Evolutionary conservation across 2,888 invertebrate species (phyloP).

Genomic region (Sicus ferrugineus): DNA sequence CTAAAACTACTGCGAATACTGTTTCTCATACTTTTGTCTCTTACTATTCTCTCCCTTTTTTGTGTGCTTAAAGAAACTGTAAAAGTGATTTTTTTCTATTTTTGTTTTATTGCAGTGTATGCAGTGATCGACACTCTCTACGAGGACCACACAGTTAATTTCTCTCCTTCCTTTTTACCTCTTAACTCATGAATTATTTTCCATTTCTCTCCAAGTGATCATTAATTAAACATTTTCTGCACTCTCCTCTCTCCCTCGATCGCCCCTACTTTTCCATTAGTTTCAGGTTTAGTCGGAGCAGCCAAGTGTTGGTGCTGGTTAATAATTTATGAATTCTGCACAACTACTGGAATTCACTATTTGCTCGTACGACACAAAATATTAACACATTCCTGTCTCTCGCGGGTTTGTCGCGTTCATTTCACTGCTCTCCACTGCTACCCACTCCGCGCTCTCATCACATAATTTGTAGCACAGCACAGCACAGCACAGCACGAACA

Average conservation of each 20-base stretch:
- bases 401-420: not conserved
- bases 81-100: not conserved
- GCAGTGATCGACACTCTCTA: not conserved
- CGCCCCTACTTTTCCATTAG: not conserved
- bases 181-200: slow-evolving; percentile 26
- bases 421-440: not conserved
- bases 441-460: not conserved
- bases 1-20: too few relatives aligned
- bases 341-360: slow-evolving; percentile 60
- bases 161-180: not conserved
- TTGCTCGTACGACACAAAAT: slow-evolving; percentile 38
- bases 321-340: slow-evolving; percentile 54
- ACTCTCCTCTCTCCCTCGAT: slow-evolving; percentile 26
- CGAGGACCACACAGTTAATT: slow-evolving; percentile 17
- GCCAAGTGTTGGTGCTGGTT: not conserved
- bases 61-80: not conserved
- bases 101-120: not conserved
- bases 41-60: too few relatives aligned
- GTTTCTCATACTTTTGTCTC: too few relatives aligned
- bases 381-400: slow-evolving; percentile 39
- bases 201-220: slow-evolving; percentile 40
- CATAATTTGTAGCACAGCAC: too few relatives aligned
- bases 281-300: not conserved
- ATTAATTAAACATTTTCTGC: slow-evolving; percentile 58
- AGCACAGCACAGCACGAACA: slow-evolving; percentile 51